Evolutionary conservation across 2,888 invertebrate genomes (phyloP).

Genomic region (Zaprionus lineosus): DNA sequence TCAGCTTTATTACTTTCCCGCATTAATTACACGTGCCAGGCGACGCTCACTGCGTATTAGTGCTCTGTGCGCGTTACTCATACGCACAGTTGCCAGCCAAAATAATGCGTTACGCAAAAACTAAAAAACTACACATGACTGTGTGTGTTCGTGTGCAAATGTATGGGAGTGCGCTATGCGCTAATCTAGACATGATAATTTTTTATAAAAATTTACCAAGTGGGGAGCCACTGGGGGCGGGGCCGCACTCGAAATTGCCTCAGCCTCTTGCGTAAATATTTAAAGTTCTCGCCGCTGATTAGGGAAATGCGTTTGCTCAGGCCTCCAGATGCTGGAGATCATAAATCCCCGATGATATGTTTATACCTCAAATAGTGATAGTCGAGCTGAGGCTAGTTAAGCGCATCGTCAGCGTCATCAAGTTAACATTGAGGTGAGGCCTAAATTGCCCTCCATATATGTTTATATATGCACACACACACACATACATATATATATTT

Average conservation of each 20-base stretch:
- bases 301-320: constrained; percentile 5
- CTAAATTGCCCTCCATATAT: too few relatives aligned
- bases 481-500: too few relatives aligned
- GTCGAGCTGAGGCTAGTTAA: too few relatives aligned
- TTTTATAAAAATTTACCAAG: constrained; percentile 8
- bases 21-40: constrained; percentile 59
- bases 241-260: too few relatives aligned
- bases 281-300: constrained; percentile 44
- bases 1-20: constrained; percentile 29
- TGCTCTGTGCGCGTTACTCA: constrained; percentile 60
- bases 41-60: constrained; percentile 8
- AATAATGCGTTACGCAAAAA: constrained; percentile 34
- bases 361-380: neutral
- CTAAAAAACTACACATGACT: too few relatives aligned
- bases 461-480: too few relatives aligned
- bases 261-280: constrained; percentile 44
- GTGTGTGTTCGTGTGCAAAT: neutral
- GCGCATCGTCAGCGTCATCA: too few relatives aligned
- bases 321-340: too few relatives aligned
- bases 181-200: constrained; percentile 45
- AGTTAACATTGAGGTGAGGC: too few relatives aligned
- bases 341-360: too few relatives aligned
- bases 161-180: constrained; percentile 21
- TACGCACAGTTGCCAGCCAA: constrained; percentile 54
- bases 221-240: neutral